Percentiles rank a stretch among this genome's conserved stretches.
Evolutionary conservation across 2,888 invertebrate genomes (phyloP).

Genomic region (Morpho achilles): DNA sequence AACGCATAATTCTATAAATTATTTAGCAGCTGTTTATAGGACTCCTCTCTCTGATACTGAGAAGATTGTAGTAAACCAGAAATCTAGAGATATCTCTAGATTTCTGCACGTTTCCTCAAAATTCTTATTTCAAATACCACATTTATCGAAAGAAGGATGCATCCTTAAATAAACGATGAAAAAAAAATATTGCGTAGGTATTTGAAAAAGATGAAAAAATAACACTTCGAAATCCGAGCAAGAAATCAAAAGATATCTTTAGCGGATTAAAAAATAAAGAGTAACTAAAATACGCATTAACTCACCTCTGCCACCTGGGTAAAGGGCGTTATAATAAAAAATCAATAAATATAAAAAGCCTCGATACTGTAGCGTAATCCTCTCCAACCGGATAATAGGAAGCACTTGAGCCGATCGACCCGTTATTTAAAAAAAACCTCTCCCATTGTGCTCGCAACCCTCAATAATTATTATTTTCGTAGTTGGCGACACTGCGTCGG

Average conservation of each 20-base stretch:
- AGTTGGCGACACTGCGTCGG: slow-evolving; percentile 73
- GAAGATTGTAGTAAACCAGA: too few relatives aligned
- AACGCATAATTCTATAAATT: too few relatives aligned
- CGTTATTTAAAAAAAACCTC: slow-evolving; percentile 64
- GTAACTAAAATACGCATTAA: slow-evolving; percentile 63
- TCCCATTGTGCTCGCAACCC: slow-evolving; percentile 52
- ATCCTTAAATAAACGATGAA: too few relatives aligned
- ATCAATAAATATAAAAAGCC: slow-evolving; percentile 44
- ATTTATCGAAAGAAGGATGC: too few relatives aligned
- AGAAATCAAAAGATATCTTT: slow-evolving; percentile 22
- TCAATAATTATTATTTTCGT: slow-evolving; percentile 78
- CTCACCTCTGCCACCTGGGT: slow-evolving; percentile 68
- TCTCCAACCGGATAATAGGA: slow-evolving; percentile 66
- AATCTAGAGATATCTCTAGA: too few relatives aligned
- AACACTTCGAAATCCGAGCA: neutral
- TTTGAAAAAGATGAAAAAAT: too few relatives aligned
- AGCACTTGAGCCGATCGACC: slow-evolving; percentile 74
- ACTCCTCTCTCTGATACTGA: too few relatives aligned
- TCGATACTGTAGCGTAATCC: slow-evolving; percentile 70
- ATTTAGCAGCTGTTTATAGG: too few relatives aligned
- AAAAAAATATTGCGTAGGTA: too few relatives aligned
- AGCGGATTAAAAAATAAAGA: slow-evolving; percentile 55
- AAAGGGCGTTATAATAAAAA: slow-evolving; percentile 45
- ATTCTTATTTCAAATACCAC: too few relatives aligned
- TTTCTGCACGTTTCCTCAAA: too few relatives aligned